A percentile compares a stretch with the other conserved stretches of the same genome.
Evolutionary conservation across 1,140 invertebrate genomes (phyloP).

Genomic region (Diabrotica undecimpunctata): DNA sequence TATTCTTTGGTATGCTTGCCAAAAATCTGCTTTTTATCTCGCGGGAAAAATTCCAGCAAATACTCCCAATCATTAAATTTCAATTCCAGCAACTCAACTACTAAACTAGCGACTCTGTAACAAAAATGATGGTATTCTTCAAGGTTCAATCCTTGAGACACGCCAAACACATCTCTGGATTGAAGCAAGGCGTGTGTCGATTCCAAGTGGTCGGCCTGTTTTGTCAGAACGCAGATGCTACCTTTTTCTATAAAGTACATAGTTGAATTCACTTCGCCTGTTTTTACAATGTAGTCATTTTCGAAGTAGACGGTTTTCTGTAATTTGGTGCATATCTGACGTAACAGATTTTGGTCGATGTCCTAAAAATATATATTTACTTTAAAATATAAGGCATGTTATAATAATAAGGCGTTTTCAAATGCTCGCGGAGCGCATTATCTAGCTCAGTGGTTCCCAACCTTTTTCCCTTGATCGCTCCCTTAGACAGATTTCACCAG

Average conservation of each 20-base stretch:
- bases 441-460: too few relatives aligned
- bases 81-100: constrained; percentile 12
- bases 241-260: constrained; percentile 18
- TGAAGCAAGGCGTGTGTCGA: constrained; percentile 7
- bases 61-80: constrained; percentile 12
- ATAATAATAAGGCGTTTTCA: not conserved
- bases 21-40: constrained; percentile 9
- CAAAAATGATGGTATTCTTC: constrained; percentile 6
- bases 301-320: constrained; percentile 4
- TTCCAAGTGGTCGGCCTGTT: not conserved
- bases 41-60: constrained; percentile 10
- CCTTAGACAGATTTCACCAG: too few relatives aligned
- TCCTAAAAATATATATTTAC: constrained; percentile 21
- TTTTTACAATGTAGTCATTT: constrained; percentile 11
- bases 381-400: not conserved
- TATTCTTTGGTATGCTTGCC: not conserved
- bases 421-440: too few relatives aligned
- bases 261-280: constrained; percentile 4
- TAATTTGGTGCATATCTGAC: constrained; percentile 13
- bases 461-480: too few relatives aligned
- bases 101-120: not conserved
- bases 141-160: constrained; percentile 8
- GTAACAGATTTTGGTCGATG: constrained; percentile 10
- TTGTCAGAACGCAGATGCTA: constrained; percentile 8
- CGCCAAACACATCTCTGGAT: constrained; percentile 13